Conservation (phyloP, 2,797 vertebrate genomes). For the Pangasius krempfi region DNA sequence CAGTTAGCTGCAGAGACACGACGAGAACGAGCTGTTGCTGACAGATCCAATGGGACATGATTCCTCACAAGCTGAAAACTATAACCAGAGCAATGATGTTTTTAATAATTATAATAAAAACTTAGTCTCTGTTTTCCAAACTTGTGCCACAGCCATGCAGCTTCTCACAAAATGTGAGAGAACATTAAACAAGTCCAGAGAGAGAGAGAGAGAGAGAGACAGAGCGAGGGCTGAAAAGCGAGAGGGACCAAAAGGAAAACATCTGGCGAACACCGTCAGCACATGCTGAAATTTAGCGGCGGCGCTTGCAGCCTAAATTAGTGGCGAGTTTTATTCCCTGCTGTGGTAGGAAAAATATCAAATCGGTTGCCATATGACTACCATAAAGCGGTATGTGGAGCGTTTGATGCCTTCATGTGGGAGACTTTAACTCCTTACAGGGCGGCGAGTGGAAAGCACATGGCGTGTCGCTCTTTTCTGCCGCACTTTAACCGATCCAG, state of each 20-base stretch:
- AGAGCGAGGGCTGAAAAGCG: conserved; percentile 34
- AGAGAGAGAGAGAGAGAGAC: conserved; percentile 24
- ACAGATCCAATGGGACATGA: conserved; percentile 29
- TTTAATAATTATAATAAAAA: conserved; percentile 40
- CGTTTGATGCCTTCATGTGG: conserved; percentile 84
- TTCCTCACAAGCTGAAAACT: conserved; percentile 34
- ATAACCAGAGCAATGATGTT: conserved; percentile 36
- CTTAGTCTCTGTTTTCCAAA: conserved; percentile 56
- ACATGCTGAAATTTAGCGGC: conserved; percentile 81
- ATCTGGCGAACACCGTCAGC: conserved; percentile 80
- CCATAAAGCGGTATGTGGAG: conserved; percentile 81
- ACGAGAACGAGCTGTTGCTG: conserved; percentile 25
- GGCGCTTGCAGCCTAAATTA: conserved; percentile 83
- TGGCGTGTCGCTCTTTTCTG: conserved; percentile 49
- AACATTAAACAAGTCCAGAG: conserved; percentile 26
- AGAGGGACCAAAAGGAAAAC: conserved; percentile 63
- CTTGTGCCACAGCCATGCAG: conserved; percentile 47
- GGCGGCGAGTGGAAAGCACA: conserved; percentile 59
- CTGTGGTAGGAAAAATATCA: conserved; percentile 85
- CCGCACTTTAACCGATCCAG: conserved; percentile 52
- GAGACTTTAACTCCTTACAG: conserved; percentile 74
- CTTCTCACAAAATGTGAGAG: conserved; percentile 66
- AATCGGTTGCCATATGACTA: conserved; percentile 84
- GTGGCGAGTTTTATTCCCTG: conserved; percentile 84
- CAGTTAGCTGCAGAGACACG: conserved; percentile 15